These are phyloP conservation scores for Dolichallabes microphthalmus DNA, from an alignment of 2,113 vertebrate species.

Conservation along the genomic window DNA sequence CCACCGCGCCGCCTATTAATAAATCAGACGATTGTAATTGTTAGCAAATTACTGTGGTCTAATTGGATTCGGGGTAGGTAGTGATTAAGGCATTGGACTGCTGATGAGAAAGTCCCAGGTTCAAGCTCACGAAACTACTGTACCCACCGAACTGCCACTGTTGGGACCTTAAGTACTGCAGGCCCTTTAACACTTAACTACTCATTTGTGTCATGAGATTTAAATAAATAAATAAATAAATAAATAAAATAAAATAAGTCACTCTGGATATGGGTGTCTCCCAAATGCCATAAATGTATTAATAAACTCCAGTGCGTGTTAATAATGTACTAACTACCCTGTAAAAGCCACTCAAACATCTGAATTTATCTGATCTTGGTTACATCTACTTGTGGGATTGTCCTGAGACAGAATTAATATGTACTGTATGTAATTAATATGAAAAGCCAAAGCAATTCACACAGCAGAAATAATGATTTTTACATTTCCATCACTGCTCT, in stretches of 20 bases:
- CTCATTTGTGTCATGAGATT: too few species aligned
- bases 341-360: not conserved
- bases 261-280: too few species aligned
- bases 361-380: not conserved
- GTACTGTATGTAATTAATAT: not conserved
- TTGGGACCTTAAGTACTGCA: too few species aligned
- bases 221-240: too few species aligned
- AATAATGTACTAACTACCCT: not conserved
- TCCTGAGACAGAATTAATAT: not conserved
- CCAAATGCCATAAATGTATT: not conserved
- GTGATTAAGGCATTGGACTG: too few species aligned
- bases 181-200: too few species aligned
- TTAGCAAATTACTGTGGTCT: not conserved
- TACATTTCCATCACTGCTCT: not conserved
- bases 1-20: too few species aligned
- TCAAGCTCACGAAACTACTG: too few species aligned
- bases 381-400: not conserved
- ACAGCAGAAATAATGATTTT: not conserved
- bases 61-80: not conserved
- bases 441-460: not conserved
- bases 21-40: not conserved
- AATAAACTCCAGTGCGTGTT: not conserved
- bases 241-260: too few species aligned
- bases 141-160: too few species aligned
- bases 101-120: too few species aligned